Evolutionary conservation across 2,888 invertebrate genomes (phyloP).

Genomic region (Drosophila nr. perissopoda): DNA sequence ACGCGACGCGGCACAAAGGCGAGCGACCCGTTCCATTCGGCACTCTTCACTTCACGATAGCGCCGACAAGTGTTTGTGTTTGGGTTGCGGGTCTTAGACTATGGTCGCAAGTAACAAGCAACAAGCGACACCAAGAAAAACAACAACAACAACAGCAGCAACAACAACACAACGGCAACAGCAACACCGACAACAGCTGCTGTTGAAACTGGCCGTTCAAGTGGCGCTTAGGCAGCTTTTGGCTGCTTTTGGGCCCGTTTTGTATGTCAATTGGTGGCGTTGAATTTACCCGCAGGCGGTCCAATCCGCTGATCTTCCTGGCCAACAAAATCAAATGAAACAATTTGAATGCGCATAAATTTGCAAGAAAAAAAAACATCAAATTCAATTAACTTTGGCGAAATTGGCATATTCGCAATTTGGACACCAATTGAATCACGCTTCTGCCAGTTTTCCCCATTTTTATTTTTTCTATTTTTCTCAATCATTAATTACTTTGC

Average conservation of each 20-base stretch:
- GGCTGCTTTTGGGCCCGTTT: constrained; percentile 55
- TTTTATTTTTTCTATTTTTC: constrained; percentile 11
- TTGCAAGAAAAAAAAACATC: constrained; percentile 33
- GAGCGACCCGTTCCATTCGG: constrained; percentile 41
- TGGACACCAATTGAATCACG: constrained; percentile 75
- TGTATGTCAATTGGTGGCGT: constrained; percentile 77
- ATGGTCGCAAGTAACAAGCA: constrained; percentile 29
- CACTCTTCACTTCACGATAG: constrained; percentile 64
- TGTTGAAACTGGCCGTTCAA: constrained; percentile 65
- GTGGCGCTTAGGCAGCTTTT: constrained; percentile 76
- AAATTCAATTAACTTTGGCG: constrained; percentile 69
- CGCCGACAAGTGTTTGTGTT: constrained; percentile 74
- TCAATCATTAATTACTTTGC: constrained; percentile 53
- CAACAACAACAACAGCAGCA: constrained; percentile 35
- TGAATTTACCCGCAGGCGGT: constrained; percentile 50
- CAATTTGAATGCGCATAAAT: constrained; percentile 77
- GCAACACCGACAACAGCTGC: constrained; percentile 46
- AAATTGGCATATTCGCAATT: constrained; percentile 64
- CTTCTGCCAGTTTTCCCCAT: constrained; percentile 60
- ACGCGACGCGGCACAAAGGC: constrained; percentile 72
- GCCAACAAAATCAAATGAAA: constrained; percentile 57
- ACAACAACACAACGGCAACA: constrained; percentile 17
- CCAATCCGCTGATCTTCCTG: constrained; percentile 34
- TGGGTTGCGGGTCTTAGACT: constrained; percentile 52
- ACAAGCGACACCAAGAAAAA: constrained; percentile 36